phyloP scores from a whole-genome alignment of 2,113 vertebrate species.

The Siniperca knerii region DNA sequence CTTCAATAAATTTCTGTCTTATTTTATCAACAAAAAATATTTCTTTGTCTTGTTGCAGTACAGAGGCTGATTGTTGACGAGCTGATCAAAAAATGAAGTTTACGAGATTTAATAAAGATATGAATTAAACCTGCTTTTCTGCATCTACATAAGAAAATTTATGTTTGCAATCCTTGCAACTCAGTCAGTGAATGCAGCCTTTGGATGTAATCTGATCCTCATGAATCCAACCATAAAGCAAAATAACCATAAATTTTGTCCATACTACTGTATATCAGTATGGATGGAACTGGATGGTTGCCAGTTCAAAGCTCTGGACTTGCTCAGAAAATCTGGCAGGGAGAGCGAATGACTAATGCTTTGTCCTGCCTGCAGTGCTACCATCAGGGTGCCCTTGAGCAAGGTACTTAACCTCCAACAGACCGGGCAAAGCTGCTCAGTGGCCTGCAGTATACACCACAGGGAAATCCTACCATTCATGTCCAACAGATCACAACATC shows the following conservation, averaged over 20 bases:
- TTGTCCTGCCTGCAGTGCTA: conserved; percentile 35
- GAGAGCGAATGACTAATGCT: conserved; percentile 40
- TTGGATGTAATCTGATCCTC: conserved; percentile 23
- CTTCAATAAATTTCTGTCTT: not conserved
- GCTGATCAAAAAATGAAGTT: conserved; percentile 4
- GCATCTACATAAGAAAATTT: not conserved
- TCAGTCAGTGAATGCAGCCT: not conserved
- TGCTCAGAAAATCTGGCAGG: conserved; percentile 36
- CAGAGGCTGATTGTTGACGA: not conserved
- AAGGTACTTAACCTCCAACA: conserved; percentile 59
- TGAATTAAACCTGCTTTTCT: conserved; percentile 13
- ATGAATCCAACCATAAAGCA: conserved; percentile 33
- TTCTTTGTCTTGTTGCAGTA: not conserved
- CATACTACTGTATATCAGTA: conserved; percentile 45
- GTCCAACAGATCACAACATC: not conserved
- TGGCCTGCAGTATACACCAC: not conserved
- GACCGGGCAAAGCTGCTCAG: conserved; percentile 9
- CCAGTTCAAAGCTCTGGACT: conserved; percentile 55
- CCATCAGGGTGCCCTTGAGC: conserved; percentile 54
- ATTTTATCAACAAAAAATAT: not conserved
- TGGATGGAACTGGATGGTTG: conserved; percentile 30
- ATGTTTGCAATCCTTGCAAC: not conserved
- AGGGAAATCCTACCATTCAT: not conserved
- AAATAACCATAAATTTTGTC: conserved; percentile 53
- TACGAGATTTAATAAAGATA: not conserved